Conservation (phyloP, 92 coral and sea anemone species). For the Bergia sp. region DNA sequence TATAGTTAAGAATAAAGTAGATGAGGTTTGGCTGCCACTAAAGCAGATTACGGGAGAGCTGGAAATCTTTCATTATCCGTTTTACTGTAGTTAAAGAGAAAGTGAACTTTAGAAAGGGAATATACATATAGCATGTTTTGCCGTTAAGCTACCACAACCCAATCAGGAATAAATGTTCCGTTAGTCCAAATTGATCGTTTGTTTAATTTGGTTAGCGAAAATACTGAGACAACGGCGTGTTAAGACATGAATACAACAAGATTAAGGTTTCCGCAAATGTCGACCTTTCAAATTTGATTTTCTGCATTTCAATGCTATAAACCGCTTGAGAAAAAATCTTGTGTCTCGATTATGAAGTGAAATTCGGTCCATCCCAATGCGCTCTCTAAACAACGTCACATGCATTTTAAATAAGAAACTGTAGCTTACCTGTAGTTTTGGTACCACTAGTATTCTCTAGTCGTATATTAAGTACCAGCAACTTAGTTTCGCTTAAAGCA, state of each 20-base stretch:
- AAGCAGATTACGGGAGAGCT: conserved; percentile 11
- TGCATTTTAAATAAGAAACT: neutral
- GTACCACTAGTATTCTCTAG: conserved; percentile 2
- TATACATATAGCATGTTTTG: neutral
- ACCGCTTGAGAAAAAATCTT: neutral
- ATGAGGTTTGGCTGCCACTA: neutral
- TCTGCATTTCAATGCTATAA: neutral
- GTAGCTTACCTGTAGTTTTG: neutral
- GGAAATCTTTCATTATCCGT: neutral
- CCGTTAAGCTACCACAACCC: neutral
- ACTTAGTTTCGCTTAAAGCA: neutral
- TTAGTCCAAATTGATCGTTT: neutral
- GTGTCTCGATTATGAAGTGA: neutral
- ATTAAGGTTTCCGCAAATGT: neutral
- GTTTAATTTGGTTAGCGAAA: neutral
- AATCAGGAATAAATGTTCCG: neutral
- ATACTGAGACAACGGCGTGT: neutral
- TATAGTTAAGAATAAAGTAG: neutral
- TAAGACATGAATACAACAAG: neutral
- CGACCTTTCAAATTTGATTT: neutral
- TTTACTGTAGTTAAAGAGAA: neutral
- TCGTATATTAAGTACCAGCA: neutral
- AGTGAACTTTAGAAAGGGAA: neutral
- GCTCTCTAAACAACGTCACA: neutral
- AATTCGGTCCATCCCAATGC: neutral